Evolutionary conservation across 2,113 vertebrate genomes (phyloP).

Genomic region (Ploceus nigricollis): DNA sequence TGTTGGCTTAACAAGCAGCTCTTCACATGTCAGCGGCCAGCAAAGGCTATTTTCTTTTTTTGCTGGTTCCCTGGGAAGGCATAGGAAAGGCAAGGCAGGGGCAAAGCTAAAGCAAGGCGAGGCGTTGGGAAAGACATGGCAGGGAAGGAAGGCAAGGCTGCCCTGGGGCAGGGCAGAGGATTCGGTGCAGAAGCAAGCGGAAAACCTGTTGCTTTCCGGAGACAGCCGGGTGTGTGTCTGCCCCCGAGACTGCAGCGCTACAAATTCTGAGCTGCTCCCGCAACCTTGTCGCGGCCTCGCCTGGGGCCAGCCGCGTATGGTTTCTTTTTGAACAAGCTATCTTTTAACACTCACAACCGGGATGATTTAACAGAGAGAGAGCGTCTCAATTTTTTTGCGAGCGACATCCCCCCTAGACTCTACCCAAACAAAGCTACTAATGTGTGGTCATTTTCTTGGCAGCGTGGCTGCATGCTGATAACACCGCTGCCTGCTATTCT

Average conservation of each 20-base stretch:
- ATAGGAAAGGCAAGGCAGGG: neutral
- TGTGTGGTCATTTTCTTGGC: constrained; percentile 86
- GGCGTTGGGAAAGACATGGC: neutral
- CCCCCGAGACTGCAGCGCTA: constrained; percentile 48
- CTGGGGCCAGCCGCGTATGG: constrained; percentile 57
- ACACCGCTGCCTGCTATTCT: constrained; percentile 82
- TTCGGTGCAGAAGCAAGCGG: neutral
- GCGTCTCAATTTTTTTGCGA: constrained; percentile 69
- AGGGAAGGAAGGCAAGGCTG: neutral
- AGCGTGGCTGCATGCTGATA: constrained; percentile 81
- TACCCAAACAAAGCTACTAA: constrained; percentile 91
- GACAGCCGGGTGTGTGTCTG: constrained; percentile 16
- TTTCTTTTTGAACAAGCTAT: constrained; percentile 79
- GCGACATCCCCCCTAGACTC: constrained; percentile 77
- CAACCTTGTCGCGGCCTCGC: constrained; percentile 50
- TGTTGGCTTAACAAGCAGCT: constrained; percentile 68
- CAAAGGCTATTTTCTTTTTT: constrained; percentile 35
- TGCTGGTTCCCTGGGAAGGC: constrained; percentile 29
- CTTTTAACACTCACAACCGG: constrained; percentile 80
- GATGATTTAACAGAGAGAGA: constrained; percentile 83
- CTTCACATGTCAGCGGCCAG: constrained; percentile 69
- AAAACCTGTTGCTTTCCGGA: constrained; percentile 12
- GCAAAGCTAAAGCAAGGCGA: neutral
- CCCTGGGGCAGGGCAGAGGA: neutral
- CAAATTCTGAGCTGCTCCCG: constrained; percentile 38